Conservation (phyloP, 2,888 invertebrate species). For the Hirudinaria manillensis region DNA sequence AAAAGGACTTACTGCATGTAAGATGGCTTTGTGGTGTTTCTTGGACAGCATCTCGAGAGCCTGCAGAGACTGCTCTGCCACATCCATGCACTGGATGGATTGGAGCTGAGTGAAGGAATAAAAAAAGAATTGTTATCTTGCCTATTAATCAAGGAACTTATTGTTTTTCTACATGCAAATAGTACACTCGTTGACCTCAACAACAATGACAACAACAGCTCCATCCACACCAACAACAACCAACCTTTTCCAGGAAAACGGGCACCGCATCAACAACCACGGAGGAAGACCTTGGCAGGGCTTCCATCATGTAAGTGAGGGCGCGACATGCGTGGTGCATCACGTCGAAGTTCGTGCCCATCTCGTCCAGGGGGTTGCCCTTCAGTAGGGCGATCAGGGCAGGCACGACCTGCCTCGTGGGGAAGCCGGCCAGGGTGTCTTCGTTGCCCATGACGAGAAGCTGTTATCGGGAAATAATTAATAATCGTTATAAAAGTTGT, state of each 20-base stretch:
- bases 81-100: conserved; percentile 98
- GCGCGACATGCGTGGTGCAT: conserved; percentile 99
- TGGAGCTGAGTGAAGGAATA: conserved; percentile 61
- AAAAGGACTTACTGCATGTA: conserved; percentile 56
- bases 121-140: background rate
- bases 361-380: conserved; percentile 55
- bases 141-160: background rate
- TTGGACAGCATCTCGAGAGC: conserved; percentile 93
- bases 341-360: conserved; percentile 98
- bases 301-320: conserved; percentile 97
- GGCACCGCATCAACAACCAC: conserved; percentile 95
- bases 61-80: conserved; percentile 94
- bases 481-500: background rate
- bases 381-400: conserved; percentile 83
- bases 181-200: background rate
- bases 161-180: background rate
- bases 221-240: background rate
- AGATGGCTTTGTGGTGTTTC: conserved; percentile 88
- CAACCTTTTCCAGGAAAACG: conserved; percentile 77
- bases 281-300: conserved; percentile 82
- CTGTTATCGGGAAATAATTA: conserved; percentile 40
- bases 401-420: conserved; percentile 93
- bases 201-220: background rate
- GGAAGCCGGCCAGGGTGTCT: conserved; percentile 94
- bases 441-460: conserved; percentile 98